Conservation (phyloP, 2,888 invertebrate genomes). For the Ophioninae sp. region DNA sequence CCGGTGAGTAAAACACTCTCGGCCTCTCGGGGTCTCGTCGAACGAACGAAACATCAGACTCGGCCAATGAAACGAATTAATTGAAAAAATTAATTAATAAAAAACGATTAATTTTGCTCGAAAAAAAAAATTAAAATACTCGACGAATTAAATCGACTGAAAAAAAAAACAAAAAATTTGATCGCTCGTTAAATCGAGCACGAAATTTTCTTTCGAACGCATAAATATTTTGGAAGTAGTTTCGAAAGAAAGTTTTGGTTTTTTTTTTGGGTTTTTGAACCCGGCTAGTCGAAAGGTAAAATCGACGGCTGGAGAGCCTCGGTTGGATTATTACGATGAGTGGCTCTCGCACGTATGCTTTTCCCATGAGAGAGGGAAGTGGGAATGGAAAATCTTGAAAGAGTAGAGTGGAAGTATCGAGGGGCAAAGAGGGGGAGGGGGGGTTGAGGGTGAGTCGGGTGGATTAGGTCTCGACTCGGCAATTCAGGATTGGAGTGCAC, state of each 20-base stretch:
- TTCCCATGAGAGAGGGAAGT: slow-evolving; percentile 1
- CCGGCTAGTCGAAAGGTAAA: too few species aligned
- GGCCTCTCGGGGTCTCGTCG: neutral
- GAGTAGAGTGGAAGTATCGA: slow-evolving; percentile 22
- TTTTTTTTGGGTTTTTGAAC: too few species aligned
- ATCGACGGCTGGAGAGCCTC: too few species aligned
- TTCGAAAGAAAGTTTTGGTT: too few species aligned
- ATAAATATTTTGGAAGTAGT: too few species aligned
- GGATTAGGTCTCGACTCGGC: neutral
- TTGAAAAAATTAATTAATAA: too few species aligned
- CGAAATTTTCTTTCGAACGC: too few species aligned
- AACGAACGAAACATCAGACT: neutral
- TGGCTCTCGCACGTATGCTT: slow-evolving; percentile 1
- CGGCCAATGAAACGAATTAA: neutral
- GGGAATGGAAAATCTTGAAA: slow-evolving; percentile 33
- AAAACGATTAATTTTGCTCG: too few species aligned
- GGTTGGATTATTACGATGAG: slow-evolving; percentile 8
- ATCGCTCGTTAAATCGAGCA: too few species aligned
- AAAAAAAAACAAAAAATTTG: too few species aligned
- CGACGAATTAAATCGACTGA: too few species aligned
- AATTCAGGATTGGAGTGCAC: neutral
- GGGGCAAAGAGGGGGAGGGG: neutral
- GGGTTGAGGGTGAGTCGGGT: neutral
- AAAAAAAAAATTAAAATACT: too few species aligned
- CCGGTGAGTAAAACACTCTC: slow-evolving; percentile 58